Percentiles rank a stretch among this genome's conserved stretches.
Conservation (phyloP, 1,140 invertebrate genomes). For the Semibalanus balanoides region DNA sequence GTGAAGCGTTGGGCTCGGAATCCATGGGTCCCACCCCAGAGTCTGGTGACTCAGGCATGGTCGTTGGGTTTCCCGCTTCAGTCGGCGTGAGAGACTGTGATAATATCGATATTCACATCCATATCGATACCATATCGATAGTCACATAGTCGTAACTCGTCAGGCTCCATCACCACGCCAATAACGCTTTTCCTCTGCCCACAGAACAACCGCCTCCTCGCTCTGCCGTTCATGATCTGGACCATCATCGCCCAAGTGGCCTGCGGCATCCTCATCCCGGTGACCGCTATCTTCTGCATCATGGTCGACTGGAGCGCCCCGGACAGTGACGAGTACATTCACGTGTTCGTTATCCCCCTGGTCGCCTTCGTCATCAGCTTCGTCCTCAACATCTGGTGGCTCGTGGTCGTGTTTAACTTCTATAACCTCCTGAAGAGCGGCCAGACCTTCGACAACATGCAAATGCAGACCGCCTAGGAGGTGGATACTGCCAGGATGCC, state of each 20-base stretch:
- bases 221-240: neutral
- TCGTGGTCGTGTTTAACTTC: neutral
- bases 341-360: neutral
- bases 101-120: too few relatives aligned
- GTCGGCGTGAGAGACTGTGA: too few relatives aligned
- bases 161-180: too few relatives aligned
- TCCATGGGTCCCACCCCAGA: too few relatives aligned
- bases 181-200: too few relatives aligned
- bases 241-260: neutral
- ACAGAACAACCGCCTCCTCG: neutral
- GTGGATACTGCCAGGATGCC: too few relatives aligned
- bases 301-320: neutral
- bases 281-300: neutral
- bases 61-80: too few relatives aligned
- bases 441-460: neutral
- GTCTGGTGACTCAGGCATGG: too few relatives aligned
- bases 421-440: neutral
- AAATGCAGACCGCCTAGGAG: neutral
- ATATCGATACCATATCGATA: too few relatives aligned
- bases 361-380: neutral
- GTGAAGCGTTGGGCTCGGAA: too few relatives aligned
- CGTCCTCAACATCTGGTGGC: neutral
- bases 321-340: neutral
- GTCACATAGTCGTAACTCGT: too few relatives aligned
- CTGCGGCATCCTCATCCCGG: neutral